phyloP scores from a whole-genome alignment of 2,113 vertebrate species.

The Hemibagrus wyckioides region DNA sequence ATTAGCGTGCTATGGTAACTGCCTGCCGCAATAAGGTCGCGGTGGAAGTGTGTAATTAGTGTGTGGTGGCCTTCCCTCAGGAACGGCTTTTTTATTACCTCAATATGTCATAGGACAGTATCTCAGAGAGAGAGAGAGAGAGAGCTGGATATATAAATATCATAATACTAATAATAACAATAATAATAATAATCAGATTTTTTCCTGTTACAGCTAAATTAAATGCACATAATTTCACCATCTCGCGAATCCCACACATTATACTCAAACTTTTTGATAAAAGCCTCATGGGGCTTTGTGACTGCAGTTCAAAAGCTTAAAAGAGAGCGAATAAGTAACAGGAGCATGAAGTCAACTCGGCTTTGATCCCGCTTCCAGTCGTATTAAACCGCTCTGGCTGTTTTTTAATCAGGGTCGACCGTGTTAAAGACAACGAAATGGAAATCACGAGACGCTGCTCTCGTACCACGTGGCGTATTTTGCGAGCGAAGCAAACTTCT shows the following conservation, averaged over 20 bases:
- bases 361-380: not conserved
- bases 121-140: constrained; percentile 50
- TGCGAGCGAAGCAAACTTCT: not conserved
- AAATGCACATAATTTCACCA: not conserved
- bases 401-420: constrained; percentile 4
- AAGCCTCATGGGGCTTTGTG: not conserved
- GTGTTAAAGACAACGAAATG: not conserved
- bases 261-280: constrained; percentile 17
- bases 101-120: constrained; percentile 74
- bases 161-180: constrained; percentile 17
- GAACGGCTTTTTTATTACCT: constrained; percentile 76
- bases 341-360: not conserved
- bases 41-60: constrained; percentile 79
- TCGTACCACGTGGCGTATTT: not conserved
- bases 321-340: constrained; percentile 12
- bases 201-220: not conserved
- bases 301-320: constrained; percentile 18
- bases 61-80: constrained; percentile 66
- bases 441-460: not conserved
- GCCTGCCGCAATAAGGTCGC: constrained; percentile 71
- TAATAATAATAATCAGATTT: not conserved
- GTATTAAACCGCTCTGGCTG: not conserved
- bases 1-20: constrained; percentile 67
- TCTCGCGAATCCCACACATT: constrained; percentile 19
- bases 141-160: not conserved